Percentiles rank a stretch among this genome's conserved stretches.
Evolutionary conservation across 2,888 invertebrate species (phyloP).

Genomic region (Pecten maximus): DNA sequence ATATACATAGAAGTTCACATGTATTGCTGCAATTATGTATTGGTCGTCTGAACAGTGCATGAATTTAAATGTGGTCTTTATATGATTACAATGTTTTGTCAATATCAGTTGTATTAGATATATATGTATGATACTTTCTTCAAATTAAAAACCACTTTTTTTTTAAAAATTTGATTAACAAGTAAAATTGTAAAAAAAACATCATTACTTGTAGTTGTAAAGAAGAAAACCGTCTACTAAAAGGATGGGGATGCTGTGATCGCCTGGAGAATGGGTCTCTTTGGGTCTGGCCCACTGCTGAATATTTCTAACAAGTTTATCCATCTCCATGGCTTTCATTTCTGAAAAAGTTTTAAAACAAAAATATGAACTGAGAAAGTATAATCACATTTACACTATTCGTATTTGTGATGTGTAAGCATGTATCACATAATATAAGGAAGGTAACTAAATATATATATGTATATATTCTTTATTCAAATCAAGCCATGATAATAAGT

Average conservation of each 20-base stretch:
- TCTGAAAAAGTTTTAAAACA: slow-evolving; percentile 57
- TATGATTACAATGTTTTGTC: not conserved
- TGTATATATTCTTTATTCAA: too few relatives aligned
- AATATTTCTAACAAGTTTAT: slow-evolving; percentile 69
- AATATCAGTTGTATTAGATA: too few relatives aligned
- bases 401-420: too few relatives aligned
- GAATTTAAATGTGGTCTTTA: too few relatives aligned
- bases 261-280: slow-evolving; percentile 24
- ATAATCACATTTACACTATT: too few relatives aligned
- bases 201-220: slow-evolving; percentile 70
- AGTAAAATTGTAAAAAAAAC: not conserved
- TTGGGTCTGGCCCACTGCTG: slow-evolving; percentile 57
- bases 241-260: slow-evolving; percentile 53
- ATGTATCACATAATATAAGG: too few relatives aligned
- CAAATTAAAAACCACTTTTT: not conserved
- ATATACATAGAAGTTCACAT: not conserved
- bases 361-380: too few relatives aligned
- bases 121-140: too few relatives aligned
- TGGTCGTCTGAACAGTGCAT: too few relatives aligned
- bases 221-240: slow-evolving; percentile 75
- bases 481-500: too few relatives aligned
- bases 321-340: slow-evolving; percentile 71
- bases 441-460: too few relatives aligned
- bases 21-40: not conserved
- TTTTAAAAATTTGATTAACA: not conserved